phyloP scores from a whole-genome alignment of 2,888 invertebrate genomes.

The Tiliacea aurago region DNA sequence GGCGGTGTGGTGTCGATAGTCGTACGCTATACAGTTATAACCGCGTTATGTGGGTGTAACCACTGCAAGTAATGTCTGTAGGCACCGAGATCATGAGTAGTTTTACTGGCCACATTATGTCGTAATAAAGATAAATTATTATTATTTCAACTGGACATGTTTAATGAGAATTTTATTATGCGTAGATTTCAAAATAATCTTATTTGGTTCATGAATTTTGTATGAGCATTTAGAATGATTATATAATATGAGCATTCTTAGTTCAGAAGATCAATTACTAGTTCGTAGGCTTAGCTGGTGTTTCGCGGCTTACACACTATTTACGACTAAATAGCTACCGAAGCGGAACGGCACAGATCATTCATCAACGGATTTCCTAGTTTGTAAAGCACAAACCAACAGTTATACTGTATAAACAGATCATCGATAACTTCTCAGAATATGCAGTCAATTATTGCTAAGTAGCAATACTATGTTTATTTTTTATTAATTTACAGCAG shows the following conservation, averaged over 20 bases:
- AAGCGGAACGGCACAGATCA: background rate
- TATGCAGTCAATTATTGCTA: background rate
- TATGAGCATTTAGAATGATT: background rate
- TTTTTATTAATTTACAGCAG: too few relatives aligned
- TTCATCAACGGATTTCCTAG: background rate
- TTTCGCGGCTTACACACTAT: background rate
- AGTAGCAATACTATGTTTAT: background rate
- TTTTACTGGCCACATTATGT: conserved; percentile 10
- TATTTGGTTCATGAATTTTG: conserved; percentile 5
- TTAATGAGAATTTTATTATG: background rate
- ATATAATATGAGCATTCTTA: background rate
- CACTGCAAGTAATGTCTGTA: background rate
- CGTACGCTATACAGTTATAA: background rate
- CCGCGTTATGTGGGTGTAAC: background rate
- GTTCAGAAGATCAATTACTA: background rate
- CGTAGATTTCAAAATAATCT: conserved; percentile 4
- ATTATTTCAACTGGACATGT: conserved; percentile 8
- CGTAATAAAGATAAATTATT: conserved; percentile 10
- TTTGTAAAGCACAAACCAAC: background rate
- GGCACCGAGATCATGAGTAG: conserved; percentile 5
- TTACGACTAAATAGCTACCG: too few relatives aligned
- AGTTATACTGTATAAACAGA: background rate
- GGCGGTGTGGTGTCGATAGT: background rate
- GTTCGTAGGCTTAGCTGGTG: background rate
- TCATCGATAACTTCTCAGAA: background rate